Base-by-base conservation (phyloP, 2,888 invertebrate genomes). In the Agrochola circellaris region DNA sequence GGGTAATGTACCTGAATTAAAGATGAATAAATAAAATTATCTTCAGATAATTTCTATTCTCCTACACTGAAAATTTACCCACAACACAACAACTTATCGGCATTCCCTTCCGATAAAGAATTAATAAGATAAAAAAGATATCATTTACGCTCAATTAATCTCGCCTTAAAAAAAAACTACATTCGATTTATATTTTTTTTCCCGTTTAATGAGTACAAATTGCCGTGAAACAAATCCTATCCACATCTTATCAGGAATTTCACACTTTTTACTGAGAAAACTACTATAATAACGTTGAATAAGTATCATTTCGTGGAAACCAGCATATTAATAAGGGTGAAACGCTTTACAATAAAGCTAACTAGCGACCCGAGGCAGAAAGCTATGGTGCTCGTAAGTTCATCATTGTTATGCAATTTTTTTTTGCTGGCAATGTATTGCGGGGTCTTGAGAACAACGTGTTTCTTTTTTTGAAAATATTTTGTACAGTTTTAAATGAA, bases 221-320 rank as follows among this genome's bases (percentile, higher is more conserved):
- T 82, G 86, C 69, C 74, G 61, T 72, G 2, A 62, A 75, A 82
- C 73, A 62, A 45, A 73, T 71, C 48, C 45, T n/a, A 51, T 26
- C 34, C 5, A 64, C 65, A 78, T 78, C 60, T 70, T 75, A n/a
- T n/a, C 42, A 75, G n/a, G 45, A 80, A 87, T 82, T 86, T 84
- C 78, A 82, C 86, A 82, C 81, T 87, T 88, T 87, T 87, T 87
- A 48, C 48, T n/a, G 0, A 9, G 11, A 67, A 61, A 56, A 51
- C 26, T 51, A n/a, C 45, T 61, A 75, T 74, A 77, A 69, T 78
- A 77, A 65, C 69, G 69, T 79, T 87, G 81, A 87, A 86, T 86
- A 84, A 76, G 38, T 84, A 88, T 81, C 42, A 78, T 84, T 87
- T 86, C 86, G 70, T 67, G 23, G 87, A 88, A 88, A 38, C 48